These are phyloP conservation scores for Chiridota heheva DNA, from an alignment of 35 echinoderm and acorn worm species.

Conservation along the genomic window DNA sequence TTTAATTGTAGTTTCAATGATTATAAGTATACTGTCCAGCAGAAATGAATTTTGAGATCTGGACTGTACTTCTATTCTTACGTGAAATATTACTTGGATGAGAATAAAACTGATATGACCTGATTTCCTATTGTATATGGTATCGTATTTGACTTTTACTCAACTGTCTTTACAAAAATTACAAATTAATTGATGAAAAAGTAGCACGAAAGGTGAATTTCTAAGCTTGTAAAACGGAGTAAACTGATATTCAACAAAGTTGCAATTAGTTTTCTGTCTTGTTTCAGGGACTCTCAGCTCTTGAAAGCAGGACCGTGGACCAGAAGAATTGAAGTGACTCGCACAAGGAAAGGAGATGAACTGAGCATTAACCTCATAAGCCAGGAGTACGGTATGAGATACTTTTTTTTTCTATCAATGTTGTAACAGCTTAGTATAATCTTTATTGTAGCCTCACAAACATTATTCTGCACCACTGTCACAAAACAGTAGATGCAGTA, in stretches of 20 bases:
- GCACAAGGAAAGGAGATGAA: conserved; percentile 58
- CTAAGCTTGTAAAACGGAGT: background rate
- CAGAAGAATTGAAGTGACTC: conserved; percentile 53
- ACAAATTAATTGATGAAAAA: background rate
- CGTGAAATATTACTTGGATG: too few species aligned
- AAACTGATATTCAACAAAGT: background rate
- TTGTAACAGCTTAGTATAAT: background rate
- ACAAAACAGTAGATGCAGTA: too few species aligned
- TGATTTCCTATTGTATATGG: too few species aligned
- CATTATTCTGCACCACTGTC: too few species aligned
- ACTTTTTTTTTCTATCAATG: background rate
- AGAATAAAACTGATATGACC: too few species aligned
- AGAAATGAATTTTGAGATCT: too few species aligned
- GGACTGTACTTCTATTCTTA: too few species aligned
- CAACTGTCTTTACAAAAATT: background rate
- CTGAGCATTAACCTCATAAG: conserved; percentile 74
- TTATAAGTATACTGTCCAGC: too few species aligned
- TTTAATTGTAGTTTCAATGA: too few species aligned
- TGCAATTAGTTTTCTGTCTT: background rate
- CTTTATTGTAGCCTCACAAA: background rate
- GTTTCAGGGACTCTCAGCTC: conserved; percentile 54
- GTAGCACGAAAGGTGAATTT: background rate
- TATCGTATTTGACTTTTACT: too few species aligned
- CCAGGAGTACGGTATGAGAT: conserved; percentile 67
- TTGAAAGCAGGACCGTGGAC: conserved; percentile 46